These are phyloP conservation scores for Pterocles orientalis DNA, from an alignment of 2,113 vertebrate genomes.

Conservation along the genomic window DNA sequence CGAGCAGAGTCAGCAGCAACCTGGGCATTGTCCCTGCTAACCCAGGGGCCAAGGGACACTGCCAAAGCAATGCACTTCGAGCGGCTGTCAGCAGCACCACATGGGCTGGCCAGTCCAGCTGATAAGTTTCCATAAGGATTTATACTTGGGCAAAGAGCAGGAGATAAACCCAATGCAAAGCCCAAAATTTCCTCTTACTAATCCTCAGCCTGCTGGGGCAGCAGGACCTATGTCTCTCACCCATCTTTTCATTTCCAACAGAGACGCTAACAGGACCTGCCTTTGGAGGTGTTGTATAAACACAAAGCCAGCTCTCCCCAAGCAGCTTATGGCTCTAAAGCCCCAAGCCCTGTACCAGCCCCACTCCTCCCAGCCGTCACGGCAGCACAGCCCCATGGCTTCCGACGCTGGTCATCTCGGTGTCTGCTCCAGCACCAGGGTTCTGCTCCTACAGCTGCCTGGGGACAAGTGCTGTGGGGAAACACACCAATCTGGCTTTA, in stretches of 20 bases:
- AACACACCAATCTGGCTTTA: not conserved
- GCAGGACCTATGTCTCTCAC: not conserved
- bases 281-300: not conserved
- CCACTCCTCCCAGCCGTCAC: rapidly evolving
- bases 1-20: rapidly evolving
- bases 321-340: slow-evolving; percentile 44
- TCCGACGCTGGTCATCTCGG: not conserved
- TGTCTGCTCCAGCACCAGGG: not conserved
- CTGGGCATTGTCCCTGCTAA: not conserved
- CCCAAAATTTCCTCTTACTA: not conserved
- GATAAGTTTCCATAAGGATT: not conserved
- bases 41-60: not conserved
- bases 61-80: rapidly evolving
- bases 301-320: not conserved
- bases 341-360: not conserved
- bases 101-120: rapidly evolving
- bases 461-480: not conserved
- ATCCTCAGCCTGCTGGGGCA: not conserved
- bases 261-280: rapidly evolving
- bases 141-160: not conserved
- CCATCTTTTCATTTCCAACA: not conserved
- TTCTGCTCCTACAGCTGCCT: not conserved
- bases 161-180: not conserved
- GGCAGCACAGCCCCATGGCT: rapidly evolving
- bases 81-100: not conserved